Conservation (phyloP, 2,113 vertebrate genomes). For the Melanotaenia duboulayi region DNA sequence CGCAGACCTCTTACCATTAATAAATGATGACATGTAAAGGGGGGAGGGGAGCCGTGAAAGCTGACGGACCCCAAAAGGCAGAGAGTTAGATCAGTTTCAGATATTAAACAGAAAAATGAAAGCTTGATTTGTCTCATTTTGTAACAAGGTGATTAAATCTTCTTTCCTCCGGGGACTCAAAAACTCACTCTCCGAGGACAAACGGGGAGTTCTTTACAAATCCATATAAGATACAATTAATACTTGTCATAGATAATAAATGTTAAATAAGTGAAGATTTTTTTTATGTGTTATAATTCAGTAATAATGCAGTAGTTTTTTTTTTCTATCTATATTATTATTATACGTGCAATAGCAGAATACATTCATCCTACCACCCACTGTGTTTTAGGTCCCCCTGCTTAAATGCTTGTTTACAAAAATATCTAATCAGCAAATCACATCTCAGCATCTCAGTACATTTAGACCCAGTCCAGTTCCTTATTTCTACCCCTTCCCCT, state of each 20-base stretch:
- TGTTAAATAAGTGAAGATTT: neutral
- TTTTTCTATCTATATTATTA: too few relatives aligned
- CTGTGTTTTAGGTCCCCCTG: too few relatives aligned
- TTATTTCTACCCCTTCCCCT: too few relatives aligned
- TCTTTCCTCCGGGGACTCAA: conserved; percentile 16
- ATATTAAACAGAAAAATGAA: conserved; percentile 64
- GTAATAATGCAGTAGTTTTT: too few relatives aligned
- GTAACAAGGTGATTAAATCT: conserved; percentile 53
- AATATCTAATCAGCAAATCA: too few relatives aligned
- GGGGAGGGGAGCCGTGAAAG: conserved; percentile 40
- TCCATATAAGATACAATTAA: too few relatives aligned
- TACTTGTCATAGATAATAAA: neutral
- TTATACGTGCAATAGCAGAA: too few relatives aligned
- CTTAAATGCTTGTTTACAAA: too few relatives aligned
- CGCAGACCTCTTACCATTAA: conserved; percentile 79
- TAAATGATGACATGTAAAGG: conserved; percentile 74
- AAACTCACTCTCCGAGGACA: conserved; percentile 13
- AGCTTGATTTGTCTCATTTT: conserved; percentile 60
- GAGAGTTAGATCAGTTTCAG: conserved; percentile 65
- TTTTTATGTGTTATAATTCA: neutral
- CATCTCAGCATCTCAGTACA: too few relatives aligned
- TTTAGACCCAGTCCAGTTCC: too few relatives aligned
- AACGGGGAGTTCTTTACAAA: neutral
- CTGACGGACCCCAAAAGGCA: conserved; percentile 40
- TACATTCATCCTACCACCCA: too few relatives aligned